Base-by-base conservation (phyloP, 2,888 invertebrate species). In the Volucella inanis region DNA sequence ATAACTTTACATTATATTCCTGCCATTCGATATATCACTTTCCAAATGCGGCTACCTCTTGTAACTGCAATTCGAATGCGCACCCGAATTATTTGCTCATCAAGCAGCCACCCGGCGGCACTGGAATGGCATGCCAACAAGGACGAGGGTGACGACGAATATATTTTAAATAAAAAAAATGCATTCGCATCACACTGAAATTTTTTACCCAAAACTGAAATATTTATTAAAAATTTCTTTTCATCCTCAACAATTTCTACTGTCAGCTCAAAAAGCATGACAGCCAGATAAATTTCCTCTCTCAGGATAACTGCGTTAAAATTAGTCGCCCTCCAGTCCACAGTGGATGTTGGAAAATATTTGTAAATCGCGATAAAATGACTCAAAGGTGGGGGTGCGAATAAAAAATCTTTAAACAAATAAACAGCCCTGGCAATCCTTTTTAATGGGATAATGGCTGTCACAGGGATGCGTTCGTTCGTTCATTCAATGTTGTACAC, bases 221-320 rank as follows among this genome's bases (percentile, higher is more conserved):
- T 54, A 67, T 67, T 67, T 67, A 54, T 67, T 43, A 45, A 67
- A 31, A 31, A 31, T 55, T 67, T 67, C 54, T 67, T 67, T 67
- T 67, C 31, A 10, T 39, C 9, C 8, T 9, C 55, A 4, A 1
- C 1, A 14, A 31, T 38, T 14, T n/a, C n/a, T 31, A 55, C 31
- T 55, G 55, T 55, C 38, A n/a, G 52, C 52, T 15, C 10, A 18
- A 52, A 11, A 18, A 12, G 52, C 54, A 54, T 54, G 54, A 54
- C 54, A 54, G 38, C 38, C 39, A 39, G 14, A 39, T 57, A 57
- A 57, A 39, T 57, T 39, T 6, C 39, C 18, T 22, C 18, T 22
- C 18, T 22, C 39, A 14, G 39, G 15, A 57, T 39, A 57, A 39
- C 39, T 8, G 14, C 39, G 15, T 39, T 41, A 14, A 39, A 57